Conservation (phyloP, 2,797 vertebrate species). For the Graptemys geographica region DNA sequence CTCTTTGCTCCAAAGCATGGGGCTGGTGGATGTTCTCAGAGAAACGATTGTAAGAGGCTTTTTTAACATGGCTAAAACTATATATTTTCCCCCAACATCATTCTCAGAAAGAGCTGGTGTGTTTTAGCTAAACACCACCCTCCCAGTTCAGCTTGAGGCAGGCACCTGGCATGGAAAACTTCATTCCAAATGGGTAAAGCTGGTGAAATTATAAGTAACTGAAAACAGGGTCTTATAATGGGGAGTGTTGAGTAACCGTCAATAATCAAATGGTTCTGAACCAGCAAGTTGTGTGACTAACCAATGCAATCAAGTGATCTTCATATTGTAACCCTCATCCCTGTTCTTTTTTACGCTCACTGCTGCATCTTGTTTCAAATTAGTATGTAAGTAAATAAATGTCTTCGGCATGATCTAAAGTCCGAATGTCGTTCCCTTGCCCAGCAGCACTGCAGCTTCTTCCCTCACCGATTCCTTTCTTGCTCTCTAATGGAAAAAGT, state of each 20-base stretch:
- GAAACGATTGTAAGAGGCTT: not conserved
- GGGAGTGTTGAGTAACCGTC: accelerated
- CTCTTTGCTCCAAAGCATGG: too few relatives aligned
- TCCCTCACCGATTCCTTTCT: not conserved
- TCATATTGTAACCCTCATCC: not conserved
- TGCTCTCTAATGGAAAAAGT: not conserved
- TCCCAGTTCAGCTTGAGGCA: too few relatives aligned
- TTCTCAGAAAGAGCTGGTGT: not conserved
- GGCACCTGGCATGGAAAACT: too few relatives aligned
- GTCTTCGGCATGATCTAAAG: too few relatives aligned
- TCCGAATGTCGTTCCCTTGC: not conserved
- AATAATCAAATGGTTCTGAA: accelerated
- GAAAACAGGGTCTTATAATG: not conserved
- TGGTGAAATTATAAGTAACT: not conserved
- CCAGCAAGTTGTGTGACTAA: accelerated
- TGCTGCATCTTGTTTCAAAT: not conserved
- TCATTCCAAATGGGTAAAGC: not conserved
- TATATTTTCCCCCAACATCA: not conserved
- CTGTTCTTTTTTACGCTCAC: not conserved
- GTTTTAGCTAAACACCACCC: not conserved
- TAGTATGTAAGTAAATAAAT: not conserved
- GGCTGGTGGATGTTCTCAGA: not conserved
- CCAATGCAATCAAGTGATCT: not conserved
- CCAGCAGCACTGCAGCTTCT: not conserved
- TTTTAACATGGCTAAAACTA: too few relatives aligned